These are phyloP conservation scores for Dromaius novaehollandiae DNA, from an alignment of 2,113 vertebrate genomes.

Conservation along the genomic window DNA sequence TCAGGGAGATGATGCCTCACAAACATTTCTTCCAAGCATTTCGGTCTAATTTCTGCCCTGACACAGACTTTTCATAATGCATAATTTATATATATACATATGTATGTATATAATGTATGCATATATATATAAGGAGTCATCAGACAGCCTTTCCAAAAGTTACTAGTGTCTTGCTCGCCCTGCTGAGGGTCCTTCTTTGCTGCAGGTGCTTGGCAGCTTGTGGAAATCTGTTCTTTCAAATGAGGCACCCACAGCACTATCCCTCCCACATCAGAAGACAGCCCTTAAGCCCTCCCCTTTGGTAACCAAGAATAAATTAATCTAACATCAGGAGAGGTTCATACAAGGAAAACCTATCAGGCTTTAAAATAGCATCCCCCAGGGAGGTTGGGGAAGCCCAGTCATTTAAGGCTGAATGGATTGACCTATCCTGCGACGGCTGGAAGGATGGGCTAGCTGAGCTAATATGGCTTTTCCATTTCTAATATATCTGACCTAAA, in stretches of 20 bases:
- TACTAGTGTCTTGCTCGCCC: rapidly evolving
- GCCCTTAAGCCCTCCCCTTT: background rate
- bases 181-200: background rate
- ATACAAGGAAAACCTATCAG: slow-evolving; percentile 16
- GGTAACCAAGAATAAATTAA: slow-evolving; percentile 13
- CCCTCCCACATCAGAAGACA: background rate
- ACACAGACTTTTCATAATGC: background rate
- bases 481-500: slow-evolving; percentile 30
- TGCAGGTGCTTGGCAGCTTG: background rate
- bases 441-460: slow-evolving; percentile 13
- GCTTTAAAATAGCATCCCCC: background rate
- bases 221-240: background rate
- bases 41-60: background rate
- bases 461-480: slow-evolving; percentile 45
- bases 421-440: background rate
- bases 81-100: background rate
- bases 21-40: background rate
- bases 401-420: background rate
- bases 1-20: background rate
- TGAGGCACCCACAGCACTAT: background rate
- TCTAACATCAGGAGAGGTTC: background rate
- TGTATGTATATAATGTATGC: background rate
- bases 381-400: slow-evolving; percentile 3
- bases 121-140: background rate
- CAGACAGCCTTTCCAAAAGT: background rate